phyloP scores from a whole-genome alignment of 1,140 invertebrate species.

The Bilobella aurantiaca region DNA sequence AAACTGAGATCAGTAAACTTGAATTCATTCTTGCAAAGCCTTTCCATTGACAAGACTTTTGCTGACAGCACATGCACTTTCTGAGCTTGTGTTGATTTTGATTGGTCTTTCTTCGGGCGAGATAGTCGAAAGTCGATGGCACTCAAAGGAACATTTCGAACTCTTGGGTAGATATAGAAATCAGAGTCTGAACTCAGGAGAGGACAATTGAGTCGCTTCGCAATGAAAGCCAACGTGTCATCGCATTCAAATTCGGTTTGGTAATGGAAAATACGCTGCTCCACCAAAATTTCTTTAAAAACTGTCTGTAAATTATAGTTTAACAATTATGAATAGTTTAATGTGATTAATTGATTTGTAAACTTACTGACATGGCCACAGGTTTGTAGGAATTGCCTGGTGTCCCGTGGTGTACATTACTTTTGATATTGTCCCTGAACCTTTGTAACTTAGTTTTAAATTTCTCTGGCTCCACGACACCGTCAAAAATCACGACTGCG shows the following conservation, averaged over 20 bases:
- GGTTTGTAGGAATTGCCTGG: conserved; percentile 28
- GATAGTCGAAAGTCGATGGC: conserved; percentile 36
- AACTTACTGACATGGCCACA: neutral
- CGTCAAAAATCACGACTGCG: conserved; percentile 46
- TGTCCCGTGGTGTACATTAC: conserved; percentile 13
- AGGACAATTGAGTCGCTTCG: conserved; percentile 44
- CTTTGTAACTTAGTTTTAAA: conserved; percentile 37
- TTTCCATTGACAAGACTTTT: neutral
- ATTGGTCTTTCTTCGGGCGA: conserved; percentile 9
- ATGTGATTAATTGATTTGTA: neutral
- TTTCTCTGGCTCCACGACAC: conserved; percentile 39
- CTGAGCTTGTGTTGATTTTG: neutral
- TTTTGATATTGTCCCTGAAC: conserved; percentile 35
- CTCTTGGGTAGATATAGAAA: conserved; percentile 43
- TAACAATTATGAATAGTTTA: conserved; percentile 26
- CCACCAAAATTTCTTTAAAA: conserved; percentile 39
- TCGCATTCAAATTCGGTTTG: conserved; percentile 47
- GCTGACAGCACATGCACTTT: conserved; percentile 10
- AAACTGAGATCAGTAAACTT: conserved; percentile 16
- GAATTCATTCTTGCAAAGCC: conserved; percentile 21
- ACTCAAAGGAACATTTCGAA: conserved; percentile 43
- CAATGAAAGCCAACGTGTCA: conserved; percentile 43
- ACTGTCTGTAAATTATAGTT: conserved; percentile 40
- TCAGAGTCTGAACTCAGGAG: conserved; percentile 47
- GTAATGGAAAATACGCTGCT: conserved; percentile 40